phyloP scores from a whole-genome alignment of 2,888 invertebrate species.

The Brachyopa scutellaris region DNA sequence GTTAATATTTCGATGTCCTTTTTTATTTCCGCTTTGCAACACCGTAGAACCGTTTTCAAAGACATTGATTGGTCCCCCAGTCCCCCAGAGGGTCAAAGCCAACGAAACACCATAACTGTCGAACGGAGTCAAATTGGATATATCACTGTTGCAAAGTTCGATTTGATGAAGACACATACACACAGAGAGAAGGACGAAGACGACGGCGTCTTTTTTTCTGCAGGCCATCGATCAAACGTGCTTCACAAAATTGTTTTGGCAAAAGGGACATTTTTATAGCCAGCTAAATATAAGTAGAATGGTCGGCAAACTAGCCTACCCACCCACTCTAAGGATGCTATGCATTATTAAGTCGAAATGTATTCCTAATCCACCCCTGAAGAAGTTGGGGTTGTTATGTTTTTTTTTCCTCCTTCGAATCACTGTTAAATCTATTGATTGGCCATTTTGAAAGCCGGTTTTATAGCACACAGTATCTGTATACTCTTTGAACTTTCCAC shows the following conservation, averaged over 20 bases:
- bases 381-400: not conserved
- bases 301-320: not conserved
- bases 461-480: constrained; percentile 28
- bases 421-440: constrained; percentile 62
- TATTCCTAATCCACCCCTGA: constrained; percentile 32
- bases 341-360: constrained; percentile 64
- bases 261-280: constrained; percentile 39
- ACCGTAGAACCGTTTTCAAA: constrained; percentile 37
- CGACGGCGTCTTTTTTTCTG: constrained; percentile 8
- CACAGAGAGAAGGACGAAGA: not conserved
- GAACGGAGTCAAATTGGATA: constrained; percentile 60
- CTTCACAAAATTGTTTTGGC: constrained; percentile 21
- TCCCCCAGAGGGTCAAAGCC: constrained; percentile 32
- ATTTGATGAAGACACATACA: constrained; percentile 16
- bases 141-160: constrained; percentile 45
- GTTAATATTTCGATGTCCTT: constrained; percentile 65
- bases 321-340: constrained; percentile 1
- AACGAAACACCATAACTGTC: constrained; percentile 62
- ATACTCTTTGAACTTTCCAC: constrained; percentile 38
- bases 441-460: constrained; percentile 35
- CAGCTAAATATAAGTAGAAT: constrained; percentile 40
- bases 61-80: constrained; percentile 44
- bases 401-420: constrained; percentile 7
- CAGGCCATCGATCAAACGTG: constrained; percentile 59
- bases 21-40: too few relatives aligned